These are phyloP conservation scores for Drosophila pandora DNA, from an alignment of 1,140 invertebrate species.

Conservation along the genomic window DNA sequence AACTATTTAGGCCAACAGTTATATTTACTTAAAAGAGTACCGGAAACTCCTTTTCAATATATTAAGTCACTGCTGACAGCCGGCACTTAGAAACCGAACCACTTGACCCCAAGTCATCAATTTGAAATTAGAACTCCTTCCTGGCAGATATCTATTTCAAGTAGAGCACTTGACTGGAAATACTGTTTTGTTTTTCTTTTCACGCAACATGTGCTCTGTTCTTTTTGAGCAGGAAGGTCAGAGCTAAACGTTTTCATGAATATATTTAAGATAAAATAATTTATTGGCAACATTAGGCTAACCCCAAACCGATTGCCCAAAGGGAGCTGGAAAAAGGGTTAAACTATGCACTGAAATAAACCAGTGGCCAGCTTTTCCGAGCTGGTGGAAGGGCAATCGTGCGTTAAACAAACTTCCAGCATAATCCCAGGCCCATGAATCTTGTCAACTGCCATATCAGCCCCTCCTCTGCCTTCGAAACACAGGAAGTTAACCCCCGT, in stretches of 20 bases:
- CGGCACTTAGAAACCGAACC: conserved; percentile 6
- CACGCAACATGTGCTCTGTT: conserved; percentile 15
- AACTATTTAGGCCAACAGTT: too few species aligned
- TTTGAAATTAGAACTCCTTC: conserved; percentile 36
- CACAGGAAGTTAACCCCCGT: conserved; percentile 30
- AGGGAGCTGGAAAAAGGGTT: conserved; percentile 42
- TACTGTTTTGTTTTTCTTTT: conserved; percentile 9
- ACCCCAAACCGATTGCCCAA: conserved; percentile 19
- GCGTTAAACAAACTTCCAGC: conserved; percentile 69
- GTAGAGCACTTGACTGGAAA: conserved; percentile 27
- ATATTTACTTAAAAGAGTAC: not conserved
- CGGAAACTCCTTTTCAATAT: conserved; percentile 16
- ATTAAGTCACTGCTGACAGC: conserved; percentile 1
- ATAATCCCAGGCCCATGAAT: conserved; percentile 39
- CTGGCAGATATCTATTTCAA: conserved; percentile 14
- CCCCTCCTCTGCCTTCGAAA: not conserved
- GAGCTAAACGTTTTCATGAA: conserved; percentile 13
- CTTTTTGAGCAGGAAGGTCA: not conserved
- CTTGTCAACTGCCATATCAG: conserved; percentile 29
- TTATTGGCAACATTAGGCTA: conserved; percentile 38
- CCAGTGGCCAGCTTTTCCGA: conserved; percentile 14
- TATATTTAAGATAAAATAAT: conserved; percentile 31
- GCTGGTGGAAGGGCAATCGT: conserved; percentile 43
- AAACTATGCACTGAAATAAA: conserved; percentile 41
- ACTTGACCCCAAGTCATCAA: conserved; percentile 44